Base-by-base conservation (phyloP, 2,113 vertebrate species). In the Bostrychus sinensis region DNA sequence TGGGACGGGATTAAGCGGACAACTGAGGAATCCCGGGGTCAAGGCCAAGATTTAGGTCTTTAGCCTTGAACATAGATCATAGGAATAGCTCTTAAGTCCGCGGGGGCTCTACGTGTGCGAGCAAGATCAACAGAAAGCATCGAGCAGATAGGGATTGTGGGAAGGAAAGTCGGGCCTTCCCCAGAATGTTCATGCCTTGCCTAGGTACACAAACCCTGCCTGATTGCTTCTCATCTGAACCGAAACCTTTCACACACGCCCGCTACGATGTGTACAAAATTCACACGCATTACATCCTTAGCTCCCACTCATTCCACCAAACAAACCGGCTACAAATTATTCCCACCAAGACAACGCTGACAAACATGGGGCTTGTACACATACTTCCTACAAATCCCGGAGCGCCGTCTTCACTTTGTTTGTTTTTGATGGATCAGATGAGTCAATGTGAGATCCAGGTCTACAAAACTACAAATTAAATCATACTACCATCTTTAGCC, bases 151-250 rank as follows among this genome's bases (percentile, higher is more conserved):
- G 60, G 62, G 56, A 73, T 67, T 83, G 64, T 86, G 80, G 74
- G 74, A 86, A 82, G 70, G 57, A 60, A 45, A 68, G 69, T 61
- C 8, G 2, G 60, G 63, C 51, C 71, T 12, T 37, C 41, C 61
- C 61, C 22, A 13, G 76, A 70, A 58, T 70, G 57, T 71, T 83
- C 82, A 86, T 75, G 78, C 78, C 70, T 82, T 85, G 85, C 72
- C 68, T 82, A 73, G 66, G 63, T 62, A 89, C 77, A 90, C 84
- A 85, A 89, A 87, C 81, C 41, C 34, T 72, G 81, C 81, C 77
- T 84, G 85, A 90, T 88, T 85, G 78, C 70, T 75, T 84, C 70
- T 86, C 34, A 75, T 41, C 70, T 80, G 80, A 86, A 77, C 82
- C 80, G 16, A 70, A 80, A 73, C 75, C 58, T 46, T 53, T 19